Evolutionary conservation across 1,140 invertebrate genomes (phyloP), one percentile per base, ranked within the genome.

Genomic region (Drosophila willistoni): DNA sequence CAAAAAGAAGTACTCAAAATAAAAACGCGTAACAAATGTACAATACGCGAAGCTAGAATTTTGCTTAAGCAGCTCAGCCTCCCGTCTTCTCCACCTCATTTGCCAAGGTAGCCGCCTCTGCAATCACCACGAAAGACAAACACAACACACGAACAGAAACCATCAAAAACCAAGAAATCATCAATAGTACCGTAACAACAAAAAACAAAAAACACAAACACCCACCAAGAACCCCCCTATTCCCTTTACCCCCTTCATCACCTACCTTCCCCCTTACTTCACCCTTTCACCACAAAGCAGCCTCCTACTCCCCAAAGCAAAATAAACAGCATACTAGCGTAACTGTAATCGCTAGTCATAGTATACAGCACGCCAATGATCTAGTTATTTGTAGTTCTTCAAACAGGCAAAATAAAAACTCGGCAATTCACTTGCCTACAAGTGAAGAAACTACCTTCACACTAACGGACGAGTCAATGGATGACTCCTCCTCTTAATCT

Each of bases 1-100:
- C 63, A 64, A 64, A 64, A 64, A 64, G 44, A 64, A 33, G 12
- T 55, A 14, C 51, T 64, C 47, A 29, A 29, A 64, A 64, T 54
- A 14, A 34, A 64, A 51, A 36, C 63, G 25, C n/a, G 25, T 36
- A 64, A 64, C 44, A 64, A 54, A 64, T 54, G 42, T 47, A 54
- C 22, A 7, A 36, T 55, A 22, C 22, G 51, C 10, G 51, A 55
- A 36, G 63, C 62, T 25, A 41, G 25, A 42, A 42, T 13, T 42
- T n/a, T 13, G 13, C 39, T 42, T 42, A 42, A 42, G 10, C 39
- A 13, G 12, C 12, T n/a, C 39, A 42, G 39, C 39, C 39, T 13
- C 39, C 39, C 4, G 39, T 42, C 39, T 4, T 42, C 39, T n/a
- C 12, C 39, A 42, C 39, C 10, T 42, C 2, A 42, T 42, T 42